A percentile compares a stretch with the other conserved stretches of the same genome.
These are phyloP conservation scores for Struthio camelus DNA, from an alignment of 2,113 vertebrate genomes.

Conservation along the genomic window DNA sequence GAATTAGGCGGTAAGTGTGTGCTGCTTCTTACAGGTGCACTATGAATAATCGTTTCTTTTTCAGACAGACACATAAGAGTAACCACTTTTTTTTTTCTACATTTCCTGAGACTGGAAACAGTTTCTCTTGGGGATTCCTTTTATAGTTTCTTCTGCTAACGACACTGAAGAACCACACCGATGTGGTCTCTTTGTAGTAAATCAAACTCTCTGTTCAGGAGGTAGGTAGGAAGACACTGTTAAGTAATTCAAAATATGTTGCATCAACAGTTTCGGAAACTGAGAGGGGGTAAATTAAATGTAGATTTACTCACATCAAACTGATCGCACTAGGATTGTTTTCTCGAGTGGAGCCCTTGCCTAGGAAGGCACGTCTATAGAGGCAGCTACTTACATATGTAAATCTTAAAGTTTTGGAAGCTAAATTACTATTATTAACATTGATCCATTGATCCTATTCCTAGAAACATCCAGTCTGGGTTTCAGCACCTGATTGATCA, in stretches of 20 bases:
- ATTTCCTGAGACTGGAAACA: conserved; percentile 80
- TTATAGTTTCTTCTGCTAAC: conserved; percentile 78
- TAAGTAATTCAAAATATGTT: conserved; percentile 60
- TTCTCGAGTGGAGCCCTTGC: background rate
- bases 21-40: conserved; percentile 63
- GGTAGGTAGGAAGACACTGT: conserved; percentile 34
- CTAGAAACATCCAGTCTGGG: background rate
- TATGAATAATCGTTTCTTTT: conserved; percentile 50
- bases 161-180: conserved; percentile 69
- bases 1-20: background rate
- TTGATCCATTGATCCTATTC: background rate
- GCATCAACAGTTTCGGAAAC: conserved; percentile 1
- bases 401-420: background rate
- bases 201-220: conserved; percentile 74
- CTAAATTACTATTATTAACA: background rate
- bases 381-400: background rate
- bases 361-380: background rate
- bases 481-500: background rate
- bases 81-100: conserved; percentile 60
- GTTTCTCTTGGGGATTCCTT: conserved; percentile 77
- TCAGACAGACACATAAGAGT: conserved; percentile 58
- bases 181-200: conserved; percentile 74
- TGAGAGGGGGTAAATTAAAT: background rate
- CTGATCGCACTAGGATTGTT: background rate
- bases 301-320: background rate